Evolutionary conservation across 2,888 invertebrate genomes (phyloP), one percentile per base, ranked within the genome.

Genomic region (Leptura quadrifasciata): DNA sequence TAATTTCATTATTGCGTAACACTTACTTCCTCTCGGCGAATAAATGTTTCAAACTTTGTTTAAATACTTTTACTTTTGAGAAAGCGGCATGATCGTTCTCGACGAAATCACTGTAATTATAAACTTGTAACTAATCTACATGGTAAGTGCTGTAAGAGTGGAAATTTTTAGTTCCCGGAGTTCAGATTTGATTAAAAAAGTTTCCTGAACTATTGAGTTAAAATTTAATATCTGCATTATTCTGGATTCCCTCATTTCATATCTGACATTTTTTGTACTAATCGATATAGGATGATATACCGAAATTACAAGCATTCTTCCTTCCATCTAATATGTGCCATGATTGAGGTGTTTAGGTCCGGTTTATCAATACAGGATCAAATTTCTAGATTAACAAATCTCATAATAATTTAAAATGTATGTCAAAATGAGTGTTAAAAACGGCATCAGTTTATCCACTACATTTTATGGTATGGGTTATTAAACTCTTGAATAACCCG

Each of bases 181-280:
- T 57, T 20, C 2, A 20, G 8, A 57, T 57, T 57, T 57, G 57
- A 57, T 57, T 57, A 57, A 57, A 57, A 57, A 57, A 57, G 57
- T 57, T 57, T 20, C 15, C 10, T 57, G 10, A 15, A 21, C 21
- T 57, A 57, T 21, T 5, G 57, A 57, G 57, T 57, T 20, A 15
- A 21, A 6, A 57, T 21, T 6, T 3, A 57, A 57, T 20, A 57
- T 21, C 20, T 57, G 57, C 12, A 57, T 47, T n/a, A n/a, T 47
- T n/a, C 2, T 9, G 57, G 21, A 57, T 57, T 21, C 21, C 21
- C 12, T 57, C 21, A 12, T 57, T 21, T 20, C 8, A 21, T 57
- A 15, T 57, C 21, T 20, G 21, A 5, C 57, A 21, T 21, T 57
- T 20, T 21, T 18, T 47, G n/a, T n/a, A 20, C 8, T 57, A 21